These are phyloP conservation scores for Acleris cristana DNA, from an alignment of 2,888 invertebrate species.

Conservation along the genomic window DNA sequence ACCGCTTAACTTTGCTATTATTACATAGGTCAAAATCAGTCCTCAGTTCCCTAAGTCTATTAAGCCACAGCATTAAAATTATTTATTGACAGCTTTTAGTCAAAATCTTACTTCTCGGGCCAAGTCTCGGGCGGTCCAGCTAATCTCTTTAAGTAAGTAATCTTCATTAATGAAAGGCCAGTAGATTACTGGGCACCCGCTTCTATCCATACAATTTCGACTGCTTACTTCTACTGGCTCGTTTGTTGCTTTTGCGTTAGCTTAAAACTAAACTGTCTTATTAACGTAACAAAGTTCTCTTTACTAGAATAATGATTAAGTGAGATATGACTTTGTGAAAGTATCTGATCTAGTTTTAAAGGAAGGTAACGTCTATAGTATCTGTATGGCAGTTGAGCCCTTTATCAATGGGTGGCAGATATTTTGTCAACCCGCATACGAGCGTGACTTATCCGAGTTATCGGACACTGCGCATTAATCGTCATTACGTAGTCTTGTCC, in stretches of 20 bases:
- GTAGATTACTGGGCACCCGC: constrained; percentile 56
- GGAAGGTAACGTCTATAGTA: neutral
- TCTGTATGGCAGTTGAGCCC: neutral
- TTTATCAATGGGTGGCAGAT: constrained; percentile 41
- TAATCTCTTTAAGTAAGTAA: constrained; percentile 77
- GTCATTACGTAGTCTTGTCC: constrained; percentile 49
- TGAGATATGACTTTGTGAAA: neutral
- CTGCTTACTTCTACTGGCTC: neutral
- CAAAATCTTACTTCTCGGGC: constrained; percentile 22
- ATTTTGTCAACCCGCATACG: constrained; percentile 69
- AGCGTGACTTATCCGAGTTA: constrained; percentile 43
- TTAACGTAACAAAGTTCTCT: neutral
- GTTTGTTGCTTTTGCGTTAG: neutral
- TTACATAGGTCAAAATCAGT: neutral
- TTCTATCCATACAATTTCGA: neutral
- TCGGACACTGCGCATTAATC: constrained; percentile 51
- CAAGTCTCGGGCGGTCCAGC: constrained; percentile 57
- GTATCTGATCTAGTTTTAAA: neutral
- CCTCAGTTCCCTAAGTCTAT: neutral
- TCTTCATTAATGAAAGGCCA: constrained; percentile 74
- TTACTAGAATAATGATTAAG: neutral
- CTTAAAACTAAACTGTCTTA: neutral
- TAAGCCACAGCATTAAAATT: constrained; percentile 12
- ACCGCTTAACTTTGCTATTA: neutral
- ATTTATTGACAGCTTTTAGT: constrained; percentile 25